Percentiles rank a stretch among this genome's conserved stretches.
These are phyloP conservation scores for Halcyon senegalensis DNA, from an alignment of 2,113 vertebrate species.

Conservation along the genomic window DNA sequence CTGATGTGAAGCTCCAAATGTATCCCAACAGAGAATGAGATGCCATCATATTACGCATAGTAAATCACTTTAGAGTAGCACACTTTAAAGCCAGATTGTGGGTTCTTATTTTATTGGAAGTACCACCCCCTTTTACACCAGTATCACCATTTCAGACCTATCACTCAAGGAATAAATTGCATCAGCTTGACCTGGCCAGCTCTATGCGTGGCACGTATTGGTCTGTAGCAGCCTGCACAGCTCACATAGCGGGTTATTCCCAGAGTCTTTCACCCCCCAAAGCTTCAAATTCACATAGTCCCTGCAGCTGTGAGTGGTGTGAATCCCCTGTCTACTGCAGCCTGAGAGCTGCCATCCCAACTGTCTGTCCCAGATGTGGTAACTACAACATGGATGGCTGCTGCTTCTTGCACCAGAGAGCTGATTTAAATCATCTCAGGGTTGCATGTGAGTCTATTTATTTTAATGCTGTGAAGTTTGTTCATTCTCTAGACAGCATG, in stretches of 20 bases:
- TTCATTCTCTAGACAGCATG: slow-evolving; percentile 24
- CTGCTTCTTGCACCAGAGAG: background rate
- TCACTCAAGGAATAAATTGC: background rate
- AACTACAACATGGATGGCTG: background rate
- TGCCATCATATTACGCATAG: fast-evolving
- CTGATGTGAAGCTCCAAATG: background rate
- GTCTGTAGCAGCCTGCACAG: background rate
- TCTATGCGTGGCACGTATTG: fast-evolving
- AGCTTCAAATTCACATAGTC: background rate
- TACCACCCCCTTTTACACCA: background rate
- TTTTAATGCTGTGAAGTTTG: slow-evolving; percentile 5
- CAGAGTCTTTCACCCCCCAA: background rate
- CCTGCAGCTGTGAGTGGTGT: background rate
- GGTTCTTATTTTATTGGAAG: background rate
- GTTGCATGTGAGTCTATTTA: slow-evolving; percentile 37
- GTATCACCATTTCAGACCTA: background rate
- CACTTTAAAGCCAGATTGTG: background rate
- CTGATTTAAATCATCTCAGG: slow-evolving; percentile 16
- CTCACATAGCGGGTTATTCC: background rate
- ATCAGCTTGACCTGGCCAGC: background rate
- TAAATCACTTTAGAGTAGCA: background rate
- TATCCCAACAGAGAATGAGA: background rate
- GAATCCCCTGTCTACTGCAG: fast-evolving
- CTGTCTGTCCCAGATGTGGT: background rate
- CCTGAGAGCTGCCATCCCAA: background rate